Evolutionary conservation across 2,888 invertebrate species (phyloP).

Genomic region (Ditylenchus weischeri): DNA sequence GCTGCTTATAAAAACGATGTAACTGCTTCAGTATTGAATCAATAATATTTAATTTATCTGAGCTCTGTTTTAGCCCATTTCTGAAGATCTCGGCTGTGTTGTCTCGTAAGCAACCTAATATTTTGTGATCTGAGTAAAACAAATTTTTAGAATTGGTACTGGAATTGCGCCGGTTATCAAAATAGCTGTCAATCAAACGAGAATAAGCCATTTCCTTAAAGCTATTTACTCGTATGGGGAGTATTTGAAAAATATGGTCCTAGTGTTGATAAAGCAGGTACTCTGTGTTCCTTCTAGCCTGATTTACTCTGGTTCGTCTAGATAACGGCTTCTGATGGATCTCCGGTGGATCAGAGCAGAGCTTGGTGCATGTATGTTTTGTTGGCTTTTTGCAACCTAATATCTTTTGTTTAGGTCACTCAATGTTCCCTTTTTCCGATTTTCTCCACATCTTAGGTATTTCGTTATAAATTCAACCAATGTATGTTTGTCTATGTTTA

Average conservation of each 20-base stretch:
- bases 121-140: too few species aligned
- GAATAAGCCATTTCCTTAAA: constrained; percentile 17
- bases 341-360: constrained; percentile 85
- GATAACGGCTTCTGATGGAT: constrained; percentile 87
- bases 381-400: neutral
- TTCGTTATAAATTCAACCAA: too few species aligned
- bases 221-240: constrained; percentile 26
- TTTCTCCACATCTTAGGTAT: constrained; percentile 78
- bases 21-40: constrained; percentile 61
- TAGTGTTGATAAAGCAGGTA: constrained; percentile 28
- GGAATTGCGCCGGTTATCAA: constrained; percentile 17
- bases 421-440: constrained; percentile 77
- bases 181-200: constrained; percentile 14
- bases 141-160: too few species aligned
- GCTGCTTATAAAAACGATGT: neutral
- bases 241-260: constrained; percentile 29
- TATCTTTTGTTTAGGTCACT: constrained; percentile 56
- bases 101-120: constrained; percentile 27
- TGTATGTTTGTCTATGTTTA: too few species aligned
- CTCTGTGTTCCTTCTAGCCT: neutral
- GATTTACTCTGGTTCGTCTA: constrained; percentile 58
- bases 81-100: constrained; percentile 25
- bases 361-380: constrained; percentile 79
- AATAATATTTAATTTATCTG: too few species aligned
- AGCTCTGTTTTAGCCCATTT: neutral